These are phyloP conservation scores for Aplodontia rufa DNA, from an alignment of 2,113 vertebrate species.

Conservation along the genomic window DNA sequence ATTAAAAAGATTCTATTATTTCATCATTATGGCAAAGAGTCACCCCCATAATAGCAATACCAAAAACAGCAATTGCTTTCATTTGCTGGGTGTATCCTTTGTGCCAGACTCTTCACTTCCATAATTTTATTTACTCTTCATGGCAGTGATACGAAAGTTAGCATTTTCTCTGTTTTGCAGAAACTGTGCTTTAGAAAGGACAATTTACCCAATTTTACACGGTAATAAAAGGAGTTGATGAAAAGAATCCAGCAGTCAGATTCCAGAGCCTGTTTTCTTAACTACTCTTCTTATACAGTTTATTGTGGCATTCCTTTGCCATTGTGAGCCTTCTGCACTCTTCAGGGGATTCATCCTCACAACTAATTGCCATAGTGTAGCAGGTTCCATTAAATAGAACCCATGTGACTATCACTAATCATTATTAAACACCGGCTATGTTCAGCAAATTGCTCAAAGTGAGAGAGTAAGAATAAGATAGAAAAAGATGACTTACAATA, in stretches of 20 bases:
- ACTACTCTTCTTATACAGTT: too few species aligned
- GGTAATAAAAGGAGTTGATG: neutral
- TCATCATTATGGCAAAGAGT: neutral
- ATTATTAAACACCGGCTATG: constrained; percentile 4
- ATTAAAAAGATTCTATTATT: neutral
- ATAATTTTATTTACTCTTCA: neutral
- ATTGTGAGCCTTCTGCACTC: neutral
- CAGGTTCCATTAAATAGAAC: neutral
- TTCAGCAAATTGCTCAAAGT: neutral
- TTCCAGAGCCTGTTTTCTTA: neutral
- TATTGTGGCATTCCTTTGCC: neutral
- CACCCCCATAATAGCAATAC: neutral
- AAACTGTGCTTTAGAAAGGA: neutral
- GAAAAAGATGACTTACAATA: neutral
- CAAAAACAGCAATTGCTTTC: neutral
- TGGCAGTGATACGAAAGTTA: neutral
- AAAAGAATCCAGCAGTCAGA: neutral
- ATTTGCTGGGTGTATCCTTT: neutral
- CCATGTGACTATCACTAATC: neutral
- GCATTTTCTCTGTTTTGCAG: neutral
- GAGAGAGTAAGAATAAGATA: neutral
- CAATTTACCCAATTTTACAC: neutral
- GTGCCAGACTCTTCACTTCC: neutral
- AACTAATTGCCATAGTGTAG: neutral
- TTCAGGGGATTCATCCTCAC: neutral